These are phyloP conservation scores for Campylomormyrus numenius DNA, from an alignment of 2,113 vertebrate genomes.

Conservation along the genomic window DNA sequence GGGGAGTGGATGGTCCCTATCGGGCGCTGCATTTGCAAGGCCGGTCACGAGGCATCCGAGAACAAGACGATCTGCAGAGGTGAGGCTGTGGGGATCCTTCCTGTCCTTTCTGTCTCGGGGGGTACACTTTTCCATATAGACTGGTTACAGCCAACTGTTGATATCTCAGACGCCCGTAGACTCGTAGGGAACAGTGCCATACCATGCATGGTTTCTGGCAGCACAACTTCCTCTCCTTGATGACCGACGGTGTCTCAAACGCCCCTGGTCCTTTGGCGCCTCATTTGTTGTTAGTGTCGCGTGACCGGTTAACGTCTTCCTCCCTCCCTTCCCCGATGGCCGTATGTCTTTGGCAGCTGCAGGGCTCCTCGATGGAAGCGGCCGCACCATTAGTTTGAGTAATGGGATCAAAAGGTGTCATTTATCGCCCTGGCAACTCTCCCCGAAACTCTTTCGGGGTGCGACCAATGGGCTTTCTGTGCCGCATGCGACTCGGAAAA, in stretches of 20 bases:
- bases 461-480: not conserved
- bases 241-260: not conserved
- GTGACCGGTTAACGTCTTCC: not conserved
- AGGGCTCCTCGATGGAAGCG: not conserved
- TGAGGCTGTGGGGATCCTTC: constrained; percentile 46
- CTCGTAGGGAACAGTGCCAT: not conserved
- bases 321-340: not conserved
- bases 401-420: not conserved
- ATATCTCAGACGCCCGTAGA: not conserved
- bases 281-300: constrained; percentile 3
- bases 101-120: not conserved
- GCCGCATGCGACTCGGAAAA: not conserved
- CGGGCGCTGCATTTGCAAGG: constrained; percentile 90
- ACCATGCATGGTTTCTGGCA: not conserved
- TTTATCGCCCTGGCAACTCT: not conserved
- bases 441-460: not conserved
- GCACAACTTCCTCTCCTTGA: not conserved
- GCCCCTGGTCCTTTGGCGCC: not conserved
- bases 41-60: constrained; percentile 84
- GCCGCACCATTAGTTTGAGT: not conserved
- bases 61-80: constrained; percentile 90
- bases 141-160: not conserved
- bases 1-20: constrained; percentile 99
- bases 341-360: not conserved
- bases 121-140: not conserved